Evolutionary conservation across 1,140 invertebrate genomes (phyloP), one percentile per base, ranked within the genome.

Genomic region (Ooceraea biroi): DNA sequence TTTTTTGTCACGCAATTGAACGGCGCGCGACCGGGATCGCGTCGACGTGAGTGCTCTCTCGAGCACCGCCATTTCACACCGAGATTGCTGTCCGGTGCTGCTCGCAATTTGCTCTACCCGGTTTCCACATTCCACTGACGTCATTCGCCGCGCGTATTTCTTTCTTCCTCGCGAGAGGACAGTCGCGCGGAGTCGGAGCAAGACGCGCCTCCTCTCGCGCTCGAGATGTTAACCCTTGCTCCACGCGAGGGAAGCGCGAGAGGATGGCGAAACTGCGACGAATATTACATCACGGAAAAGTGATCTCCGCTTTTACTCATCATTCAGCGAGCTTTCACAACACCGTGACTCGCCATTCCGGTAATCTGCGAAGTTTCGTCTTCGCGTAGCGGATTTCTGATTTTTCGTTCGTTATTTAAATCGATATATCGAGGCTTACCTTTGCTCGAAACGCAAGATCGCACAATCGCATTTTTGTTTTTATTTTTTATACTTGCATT

Each of bases 41-140:
- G 74, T 77, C 73, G 60, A 44, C 73, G 25, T 25, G 46, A 63
- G 73, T 63, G 58, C 41, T 76, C 58, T 77, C 27, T 22, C 74
- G 74, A 41, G 30, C 52, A n/a, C 12, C 48, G 22, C 48, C 30
- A 86, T 87, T n/a, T n/a, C n/a, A n/a, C n/a, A n/a, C 80, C 61
- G 80, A 86, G 85, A 86, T 87, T 83, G 85, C 72, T n/a, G n/a
- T n/a, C 48, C 46, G 80, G 85, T 86, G 86, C 84, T 86, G 86
- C 80, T 87, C 76, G 80, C 87, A 88, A 87, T 87, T 88, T 88
- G 82, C 74, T 76, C 58, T 80, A 71, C 60, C 57, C 61, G 57
- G 86, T 85, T 87, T 87, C 86, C 65, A 87, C 87, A 88, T 88
- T 88, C 87, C 86, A 52, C 86, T 87, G 87, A 88, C 87, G 76